Base-by-base conservation (phyloP, 2,113 vertebrate species). In the Taurulus bubalis region DNA sequence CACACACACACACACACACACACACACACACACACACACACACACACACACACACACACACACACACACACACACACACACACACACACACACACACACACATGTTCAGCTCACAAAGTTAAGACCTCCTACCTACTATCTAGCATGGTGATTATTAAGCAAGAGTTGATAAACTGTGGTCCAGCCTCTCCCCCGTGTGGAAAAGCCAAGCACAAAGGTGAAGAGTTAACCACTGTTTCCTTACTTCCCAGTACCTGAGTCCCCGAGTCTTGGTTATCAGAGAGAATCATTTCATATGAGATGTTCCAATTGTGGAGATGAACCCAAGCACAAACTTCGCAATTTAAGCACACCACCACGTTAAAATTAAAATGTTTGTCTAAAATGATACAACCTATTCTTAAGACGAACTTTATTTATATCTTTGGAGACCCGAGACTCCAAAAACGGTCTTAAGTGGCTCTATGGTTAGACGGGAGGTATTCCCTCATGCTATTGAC, bases 171-270 rank as follows among this genome's bases (percentile, higher is more conserved):
- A 80, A 81, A 86, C 69, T 67, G 71, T 58, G 77, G 85, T 87
- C 88, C 79, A 71, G 75, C 84, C 89, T 91, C 90, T 92, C 90
- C 91, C 91, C 90, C 89, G 45, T 87, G 92, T 93, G 91, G 91
- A 90, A 89, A 85, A 87, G 65, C 32, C 51, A 64, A 82, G 84
- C 74, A 86, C 53, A 75, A 53, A 75, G 74, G 55, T 45, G 84
- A 65, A 32, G 49, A 49, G n/a, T n/a, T 28, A 58, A 26, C 36
- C 49, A 64, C 53, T 49, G 16, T 42, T 38, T 24, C 8, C 64
- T 64, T 53, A 63, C 40, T 49, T 1, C 26, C 7, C 32, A 65
- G 11, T 55, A 28, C 47, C 26, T 1, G 20, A 59, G 11, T 62
- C 20, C 24, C 26, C 3, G 16, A 65, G 11, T 62, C n/a, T 22